Evolutionary conservation across 1,140 invertebrate genomes (phyloP).

Genomic region (Bombus cullumanus): DNA sequence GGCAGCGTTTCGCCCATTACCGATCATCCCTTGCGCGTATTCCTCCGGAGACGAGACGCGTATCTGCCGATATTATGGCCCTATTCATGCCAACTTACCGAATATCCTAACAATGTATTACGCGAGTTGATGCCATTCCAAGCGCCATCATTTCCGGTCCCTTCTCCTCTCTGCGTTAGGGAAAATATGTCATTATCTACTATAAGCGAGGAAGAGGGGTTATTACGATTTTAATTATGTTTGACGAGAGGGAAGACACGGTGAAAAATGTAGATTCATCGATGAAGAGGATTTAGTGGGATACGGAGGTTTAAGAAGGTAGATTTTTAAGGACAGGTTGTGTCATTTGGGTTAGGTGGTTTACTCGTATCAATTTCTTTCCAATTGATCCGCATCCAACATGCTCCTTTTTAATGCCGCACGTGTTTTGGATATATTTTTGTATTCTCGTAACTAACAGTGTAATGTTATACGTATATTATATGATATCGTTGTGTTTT

Average conservation of each 20-base stretch:
- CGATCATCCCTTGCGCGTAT: conserved; percentile 67
- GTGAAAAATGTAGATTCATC: conserved; percentile 30
- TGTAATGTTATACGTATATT: no score
- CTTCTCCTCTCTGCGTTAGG: neutral
- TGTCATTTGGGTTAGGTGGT: no score
- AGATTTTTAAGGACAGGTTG: neutral
- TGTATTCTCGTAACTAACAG: no score
- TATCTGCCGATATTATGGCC: conserved; percentile 68
- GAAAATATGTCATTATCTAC: conserved; percentile 31
- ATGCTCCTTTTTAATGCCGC: no score
- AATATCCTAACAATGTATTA: conserved; percentile 68
- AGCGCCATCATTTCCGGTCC: conserved; percentile 16
- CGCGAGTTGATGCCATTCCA: conserved; percentile 39
- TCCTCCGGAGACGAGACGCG: conserved; percentile 59
- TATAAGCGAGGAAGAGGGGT: neutral
- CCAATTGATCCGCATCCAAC: no score
- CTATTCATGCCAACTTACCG: conserved; percentile 72
- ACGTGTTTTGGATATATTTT: no score
- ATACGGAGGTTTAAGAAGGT: neutral
- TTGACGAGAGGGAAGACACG: conserved; percentile 41
- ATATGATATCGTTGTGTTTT: no score
- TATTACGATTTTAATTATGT: conserved; percentile 71
- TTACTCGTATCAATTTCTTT: no score
- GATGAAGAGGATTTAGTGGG: neutral
- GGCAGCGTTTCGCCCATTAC: conserved; percentile 65